phyloP scores from a whole-genome alignment of 2,113 vertebrate genomes.

The Ochotona princeps region DNA sequence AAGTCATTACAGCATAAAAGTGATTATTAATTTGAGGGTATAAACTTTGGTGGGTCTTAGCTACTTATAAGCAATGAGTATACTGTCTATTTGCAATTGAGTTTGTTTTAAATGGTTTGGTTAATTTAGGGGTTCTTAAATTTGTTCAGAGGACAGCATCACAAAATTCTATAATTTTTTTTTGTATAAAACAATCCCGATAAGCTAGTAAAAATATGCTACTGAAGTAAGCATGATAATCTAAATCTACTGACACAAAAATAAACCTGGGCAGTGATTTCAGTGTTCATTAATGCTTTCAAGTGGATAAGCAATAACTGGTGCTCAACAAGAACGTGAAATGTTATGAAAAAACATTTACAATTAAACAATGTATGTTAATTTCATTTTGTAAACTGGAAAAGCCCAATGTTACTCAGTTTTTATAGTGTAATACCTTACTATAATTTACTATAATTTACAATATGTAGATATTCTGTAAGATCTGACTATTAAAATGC shows the following conservation, averaged over 20 bases:
- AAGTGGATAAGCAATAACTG: constrained; percentile 23
- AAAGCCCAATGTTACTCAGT: neutral
- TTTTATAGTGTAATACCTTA: constrained; percentile 14
- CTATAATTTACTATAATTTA: constrained; percentile 24
- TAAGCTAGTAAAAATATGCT: constrained; percentile 55
- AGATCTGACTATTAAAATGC: constrained; percentile 39
- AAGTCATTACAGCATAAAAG: constrained; percentile 28
- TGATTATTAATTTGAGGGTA: constrained; percentile 14
- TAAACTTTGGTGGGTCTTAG: constrained; percentile 10
- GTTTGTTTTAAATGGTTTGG: constrained; percentile 52
- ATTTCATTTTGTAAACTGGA: neutral
- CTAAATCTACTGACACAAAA: constrained; percentile 1
- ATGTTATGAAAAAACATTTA: constrained; percentile 5
- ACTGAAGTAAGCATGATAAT: constrained; percentile 47
- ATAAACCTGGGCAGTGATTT: constrained; percentile 33
- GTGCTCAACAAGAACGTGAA: constrained; percentile 32
- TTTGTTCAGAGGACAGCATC: constrained; percentile 29
- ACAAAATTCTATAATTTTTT: constrained; percentile 53
- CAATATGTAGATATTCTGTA: neutral
- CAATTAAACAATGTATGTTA: constrained; percentile 43
- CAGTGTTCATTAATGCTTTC: constrained; percentile 30
- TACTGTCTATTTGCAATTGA: constrained; percentile 47
- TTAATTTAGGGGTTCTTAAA: constrained; percentile 61
- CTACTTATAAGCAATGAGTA: constrained; percentile 24
- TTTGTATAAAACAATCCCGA: constrained; percentile 32